Evolutionary conservation across 2,113 vertebrate species (phyloP), one percentile per base, ranked within the genome.

Genomic region (Gnathonemus longibarbis): DNA sequence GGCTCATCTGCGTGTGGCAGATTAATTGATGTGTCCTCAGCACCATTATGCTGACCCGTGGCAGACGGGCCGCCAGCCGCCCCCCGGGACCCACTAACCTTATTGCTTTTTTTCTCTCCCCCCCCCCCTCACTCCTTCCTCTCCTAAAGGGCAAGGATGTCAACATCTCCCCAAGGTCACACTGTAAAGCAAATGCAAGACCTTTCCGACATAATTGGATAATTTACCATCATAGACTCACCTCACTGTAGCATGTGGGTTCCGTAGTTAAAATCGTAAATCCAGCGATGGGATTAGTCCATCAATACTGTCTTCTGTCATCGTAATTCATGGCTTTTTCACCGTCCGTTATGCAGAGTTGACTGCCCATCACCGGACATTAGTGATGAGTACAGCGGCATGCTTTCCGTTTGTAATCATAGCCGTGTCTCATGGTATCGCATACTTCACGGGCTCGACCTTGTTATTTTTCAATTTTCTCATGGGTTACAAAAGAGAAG

Each of bases 151-250:
- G 93, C 92, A 93, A 93, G 92, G 93, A 93, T 94, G 94, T 94
- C 94, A 93, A 93, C 94, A 93, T 94, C 91, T 94, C 92, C 93
- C 94, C 93, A 95, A 93, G 94, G 95, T 94, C 94, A 93, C 85
- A 9, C 92, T 80, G 62, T 53, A 74, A 46, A 90, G 84, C 90
- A 91, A 92, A 93, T 91, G 92, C 87, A 31, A 35, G 88, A 91
- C 88, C 87, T 89, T 83, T 49, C 84, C 83, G 90, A 92, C 89
- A 92, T 94, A 94, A 95, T 94, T 94, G 93, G 94, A 93, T 94
- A 93, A 94, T 95, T 95, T 95, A 93, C 92, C 93, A 91, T 94
- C 94, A 92, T 92, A 92, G 92, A 91, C 90, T 92, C 93, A 92
- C 91, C 93, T 93, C 91, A 94, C 90, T 92, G 92, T 89, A 89